These are phyloP conservation scores for Gallinago solitaria DNA, from an alignment of 2,797 vertebrate species.

Conservation along the genomic window DNA sequence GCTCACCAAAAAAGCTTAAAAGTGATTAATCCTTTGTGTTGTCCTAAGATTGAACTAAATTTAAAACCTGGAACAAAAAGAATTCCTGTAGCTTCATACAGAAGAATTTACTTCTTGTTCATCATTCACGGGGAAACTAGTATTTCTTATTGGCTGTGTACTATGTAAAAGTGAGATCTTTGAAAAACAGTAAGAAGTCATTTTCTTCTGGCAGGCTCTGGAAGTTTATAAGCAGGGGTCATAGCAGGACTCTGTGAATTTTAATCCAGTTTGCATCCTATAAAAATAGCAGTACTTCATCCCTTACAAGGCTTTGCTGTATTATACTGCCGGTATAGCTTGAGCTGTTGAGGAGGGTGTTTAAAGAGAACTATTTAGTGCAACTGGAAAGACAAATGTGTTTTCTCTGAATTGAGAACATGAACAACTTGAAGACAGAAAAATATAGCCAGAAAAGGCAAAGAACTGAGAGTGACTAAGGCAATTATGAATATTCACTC, in stretches of 20 bases:
- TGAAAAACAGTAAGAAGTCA: slow-evolving; percentile 3
- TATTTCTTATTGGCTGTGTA: neutral
- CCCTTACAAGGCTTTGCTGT: neutral
- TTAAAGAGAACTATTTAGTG: neutral
- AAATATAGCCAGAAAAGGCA: neutral
- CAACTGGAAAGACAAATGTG: neutral
- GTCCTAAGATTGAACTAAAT: neutral
- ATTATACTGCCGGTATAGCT: neutral
- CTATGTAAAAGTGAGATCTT: neutral
- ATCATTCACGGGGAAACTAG: neutral
- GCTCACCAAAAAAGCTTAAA: neutral
- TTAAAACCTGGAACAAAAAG: neutral
- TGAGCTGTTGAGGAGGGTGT: neutral
- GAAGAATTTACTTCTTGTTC: neutral
- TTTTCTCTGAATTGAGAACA: neutral
- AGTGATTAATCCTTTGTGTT: neutral
- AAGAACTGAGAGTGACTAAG: slow-evolving; percentile 1
- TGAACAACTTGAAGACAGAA: neutral
- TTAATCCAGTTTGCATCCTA: slow-evolving; percentile 22
- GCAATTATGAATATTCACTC: slow-evolving; percentile 8
- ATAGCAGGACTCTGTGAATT: neutral
- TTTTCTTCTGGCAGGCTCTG: slow-evolving; percentile 2
- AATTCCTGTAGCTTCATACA: neutral
- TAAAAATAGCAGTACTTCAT: slow-evolving; percentile 26
- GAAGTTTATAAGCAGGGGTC: slow-evolving; percentile 4